Percentiles rank a stretch among this genome's conserved stretches.
Conservation (phyloP, 2,113 vertebrate genomes). For the Oplegnathus fasciatus region DNA sequence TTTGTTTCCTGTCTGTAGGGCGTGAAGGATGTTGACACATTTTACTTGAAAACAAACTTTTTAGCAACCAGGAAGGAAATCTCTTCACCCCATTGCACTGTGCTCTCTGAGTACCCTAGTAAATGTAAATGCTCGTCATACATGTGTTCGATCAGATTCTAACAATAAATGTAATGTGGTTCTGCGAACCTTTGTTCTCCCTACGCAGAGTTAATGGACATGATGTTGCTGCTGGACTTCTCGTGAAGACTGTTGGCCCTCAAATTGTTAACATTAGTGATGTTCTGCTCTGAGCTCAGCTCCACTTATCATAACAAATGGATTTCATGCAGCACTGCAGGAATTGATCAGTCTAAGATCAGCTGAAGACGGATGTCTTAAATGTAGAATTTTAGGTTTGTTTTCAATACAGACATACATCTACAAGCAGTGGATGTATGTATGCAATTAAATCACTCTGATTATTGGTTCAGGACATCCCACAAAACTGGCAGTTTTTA, state of each 20-base stretch:
- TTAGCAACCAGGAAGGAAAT: constrained; percentile 93
- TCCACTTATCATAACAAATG: not conserved
- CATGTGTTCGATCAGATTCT: constrained; percentile 42
- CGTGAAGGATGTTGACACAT: constrained; percentile 95
- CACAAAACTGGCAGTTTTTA: not conserved
- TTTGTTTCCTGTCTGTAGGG: constrained; percentile 80
- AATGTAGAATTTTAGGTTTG: not conserved
- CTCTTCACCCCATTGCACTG: constrained; percentile 97
- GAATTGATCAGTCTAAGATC: not conserved
- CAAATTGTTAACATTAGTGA: constrained; percentile 92
- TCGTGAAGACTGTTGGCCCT: constrained; percentile 91
- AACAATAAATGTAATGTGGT: not conserved
- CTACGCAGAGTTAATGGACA: constrained; percentile 92
- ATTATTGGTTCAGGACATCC: not conserved
- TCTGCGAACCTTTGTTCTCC: not conserved
- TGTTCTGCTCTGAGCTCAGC: constrained; percentile 37
- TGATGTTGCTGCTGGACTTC: constrained; percentile 91
- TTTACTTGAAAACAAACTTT: constrained; percentile 97
- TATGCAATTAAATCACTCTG: not conserved
- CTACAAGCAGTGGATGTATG: not conserved
- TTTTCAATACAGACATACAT: not conserved
- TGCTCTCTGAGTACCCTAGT: constrained; percentile 91
- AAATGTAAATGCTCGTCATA: not conserved
- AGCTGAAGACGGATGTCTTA: not conserved
- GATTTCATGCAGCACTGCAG: constrained; percentile 8